Conservation (phyloP, 30 jellyfish, hydroid and myxozoan species). For the Hydractinia symbiolongicarpus region DNA sequence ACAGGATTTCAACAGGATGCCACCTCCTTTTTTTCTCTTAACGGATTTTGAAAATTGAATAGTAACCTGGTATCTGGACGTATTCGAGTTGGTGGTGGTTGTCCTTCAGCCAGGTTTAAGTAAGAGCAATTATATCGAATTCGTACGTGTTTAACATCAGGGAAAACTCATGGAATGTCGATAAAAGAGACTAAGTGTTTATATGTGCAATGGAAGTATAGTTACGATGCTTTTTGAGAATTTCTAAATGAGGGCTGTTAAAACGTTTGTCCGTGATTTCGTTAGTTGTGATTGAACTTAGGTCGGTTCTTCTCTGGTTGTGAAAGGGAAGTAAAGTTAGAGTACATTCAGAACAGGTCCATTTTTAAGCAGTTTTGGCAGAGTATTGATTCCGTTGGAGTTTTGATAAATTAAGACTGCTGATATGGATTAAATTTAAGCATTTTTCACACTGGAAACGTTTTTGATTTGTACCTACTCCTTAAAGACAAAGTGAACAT, state of each 20-base stretch:
- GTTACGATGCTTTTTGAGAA: not conserved
- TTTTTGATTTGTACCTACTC: conserved; percentile 4
- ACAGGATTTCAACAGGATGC: conserved; percentile 43
- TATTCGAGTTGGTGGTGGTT: conserved; percentile 41
- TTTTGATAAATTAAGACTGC: not conserved
- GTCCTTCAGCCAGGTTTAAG: conserved; percentile 69
- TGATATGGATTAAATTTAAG: not conserved
- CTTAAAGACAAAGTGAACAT: not conserved
- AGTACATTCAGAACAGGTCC: not conserved
- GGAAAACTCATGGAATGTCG: conserved; percentile 46
- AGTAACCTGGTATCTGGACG: conserved; percentile 55
- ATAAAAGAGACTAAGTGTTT: conserved; percentile 50
- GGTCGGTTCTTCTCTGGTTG: not conserved
- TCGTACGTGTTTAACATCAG: conserved; percentile 44
- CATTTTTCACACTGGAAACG: not conserved
- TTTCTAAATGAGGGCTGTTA: not conserved
- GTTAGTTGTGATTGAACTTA: not conserved
- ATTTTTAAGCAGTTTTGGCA: conserved; percentile 7
- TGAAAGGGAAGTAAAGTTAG: not conserved
- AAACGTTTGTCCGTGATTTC: not conserved
- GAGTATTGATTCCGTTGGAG: not conserved
- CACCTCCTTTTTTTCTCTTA: conserved; percentile 51
- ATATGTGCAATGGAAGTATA: conserved; percentile 17
- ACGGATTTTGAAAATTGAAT: conserved; percentile 42
- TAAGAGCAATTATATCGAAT: conserved; percentile 42